phyloP scores from a whole-genome alignment of 2,113 vertebrate genomes.

The Ammodytes marinus region DNA sequence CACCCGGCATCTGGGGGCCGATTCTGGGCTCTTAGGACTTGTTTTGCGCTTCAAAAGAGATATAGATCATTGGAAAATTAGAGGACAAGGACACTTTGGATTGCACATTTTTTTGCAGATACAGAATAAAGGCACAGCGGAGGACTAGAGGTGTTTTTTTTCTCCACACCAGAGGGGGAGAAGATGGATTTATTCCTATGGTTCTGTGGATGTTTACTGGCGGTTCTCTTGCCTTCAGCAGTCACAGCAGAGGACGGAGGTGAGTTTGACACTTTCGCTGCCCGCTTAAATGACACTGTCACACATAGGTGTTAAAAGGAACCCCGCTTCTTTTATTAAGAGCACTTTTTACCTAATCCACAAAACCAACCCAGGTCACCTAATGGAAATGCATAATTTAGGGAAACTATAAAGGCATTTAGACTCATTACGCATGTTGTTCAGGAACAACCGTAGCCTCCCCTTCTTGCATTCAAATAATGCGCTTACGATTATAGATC shows the following conservation, averaged over 20 bases:
- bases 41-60: constrained; percentile 45
- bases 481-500: not conserved
- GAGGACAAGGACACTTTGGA: constrained; percentile 28
- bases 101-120: constrained; percentile 37
- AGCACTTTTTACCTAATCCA: not conserved
- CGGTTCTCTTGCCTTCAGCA: constrained; percentile 80
- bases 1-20: constrained; percentile 17
- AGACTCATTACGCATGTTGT: not conserved
- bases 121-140: constrained; percentile 15
- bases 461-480: not conserved
- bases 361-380: not conserved
- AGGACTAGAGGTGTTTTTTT: constrained; percentile 25
- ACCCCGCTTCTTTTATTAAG: not conserved
- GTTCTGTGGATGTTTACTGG: constrained; percentile 89
- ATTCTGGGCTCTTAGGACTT: constrained; percentile 29
- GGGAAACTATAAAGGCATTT: not conserved
- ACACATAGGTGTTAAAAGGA: constrained; percentile 16
- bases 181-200: constrained; percentile 90
- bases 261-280: constrained; percentile 80
- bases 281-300: constrained; percentile 23
- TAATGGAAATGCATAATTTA: not conserved
- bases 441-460: too few relatives aligned
- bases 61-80: constrained; percentile 23
- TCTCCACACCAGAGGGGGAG: constrained; percentile 38
- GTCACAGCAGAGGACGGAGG: constrained; percentile 90